Conservation (phyloP, 2,113 vertebrate genomes). For the Silurus asotus region DNA sequence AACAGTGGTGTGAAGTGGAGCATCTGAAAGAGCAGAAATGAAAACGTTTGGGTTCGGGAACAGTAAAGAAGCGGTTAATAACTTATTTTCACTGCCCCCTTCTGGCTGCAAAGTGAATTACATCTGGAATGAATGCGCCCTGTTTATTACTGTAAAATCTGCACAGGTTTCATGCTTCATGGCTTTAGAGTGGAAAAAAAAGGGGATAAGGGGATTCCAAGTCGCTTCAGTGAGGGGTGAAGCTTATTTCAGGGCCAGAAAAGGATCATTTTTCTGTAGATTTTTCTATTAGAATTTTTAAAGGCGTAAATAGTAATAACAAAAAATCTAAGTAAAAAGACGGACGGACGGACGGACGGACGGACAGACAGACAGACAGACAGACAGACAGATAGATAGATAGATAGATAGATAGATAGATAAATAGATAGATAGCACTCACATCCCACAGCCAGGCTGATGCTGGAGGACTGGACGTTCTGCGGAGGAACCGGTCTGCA, state of each 20-base stretch:
- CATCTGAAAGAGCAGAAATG: conserved; percentile 57
- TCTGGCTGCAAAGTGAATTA: background rate
- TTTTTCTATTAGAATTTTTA: background rate
- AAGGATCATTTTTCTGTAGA: background rate
- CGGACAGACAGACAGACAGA: background rate
- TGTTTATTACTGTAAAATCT: background rate
- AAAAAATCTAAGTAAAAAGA: background rate
- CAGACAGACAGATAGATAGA: background rate
- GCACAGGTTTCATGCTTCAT: background rate
- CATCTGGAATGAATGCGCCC: background rate
- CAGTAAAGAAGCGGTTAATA: background rate
- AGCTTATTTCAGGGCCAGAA: background rate
- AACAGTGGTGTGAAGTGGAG: conserved; percentile 67
- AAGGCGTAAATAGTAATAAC: background rate
- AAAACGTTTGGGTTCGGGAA: too few species aligned
- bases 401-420: background rate
- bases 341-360: too few species aligned
- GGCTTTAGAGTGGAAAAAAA: background rate
- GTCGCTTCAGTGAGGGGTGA: background rate
- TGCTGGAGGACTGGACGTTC: conserved; percentile 68
- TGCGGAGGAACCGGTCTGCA: conserved; percentile 73
- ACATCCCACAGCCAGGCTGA: conserved; percentile 69
- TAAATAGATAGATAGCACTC: conserved; percentile 50
- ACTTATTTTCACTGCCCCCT: background rate
- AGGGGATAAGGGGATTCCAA: background rate